Evolutionary conservation across 2,113 vertebrate genomes (phyloP).

Genomic region (Felis catus): F.catus_Fca126_mat1.0 CM031415.1:111104501-111105000

Average conservation of each 20-base stretch:
- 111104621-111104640: not conserved
- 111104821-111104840: constrained; percentile 23
- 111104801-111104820: not conserved
- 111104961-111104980: not conserved
- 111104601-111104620: not conserved
- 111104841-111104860: not conserved
- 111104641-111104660: constrained; percentile 29
- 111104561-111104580: not conserved
- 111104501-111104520: not conserved
- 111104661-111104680: not conserved
- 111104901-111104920: constrained; percentile 50
- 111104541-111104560: not conserved
- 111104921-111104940: not conserved
- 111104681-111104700: not conserved
- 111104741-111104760: constrained; percentile 5
- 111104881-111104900: constrained; percentile 2
- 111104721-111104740: not conserved
- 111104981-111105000: not conserved
- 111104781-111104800: not conserved
- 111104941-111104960: not conserved
- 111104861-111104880: not conserved
- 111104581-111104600: not conserved
- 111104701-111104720: constrained; percentile 7
- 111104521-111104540: not conserved
- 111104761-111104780: constrained; percentile 52